Evolutionary conservation across 2,113 vertebrate species (phyloP).

Genomic region (Misgurnus anguillicaudatus): DNA sequence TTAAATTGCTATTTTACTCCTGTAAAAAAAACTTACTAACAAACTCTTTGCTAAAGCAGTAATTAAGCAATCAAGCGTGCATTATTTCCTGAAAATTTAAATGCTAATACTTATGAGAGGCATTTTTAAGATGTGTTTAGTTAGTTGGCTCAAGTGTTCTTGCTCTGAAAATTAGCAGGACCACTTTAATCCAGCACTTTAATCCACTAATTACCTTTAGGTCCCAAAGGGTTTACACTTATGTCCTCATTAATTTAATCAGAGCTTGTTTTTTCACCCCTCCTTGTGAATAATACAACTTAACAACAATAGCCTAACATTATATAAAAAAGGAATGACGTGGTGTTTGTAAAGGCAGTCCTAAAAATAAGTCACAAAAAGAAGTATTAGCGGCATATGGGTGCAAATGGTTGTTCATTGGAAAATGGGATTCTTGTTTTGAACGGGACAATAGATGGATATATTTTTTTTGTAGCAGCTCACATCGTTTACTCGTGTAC

Average conservation of each 20-base stretch:
- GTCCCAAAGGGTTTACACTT: constrained; percentile 3
- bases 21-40: constrained; percentile 1
- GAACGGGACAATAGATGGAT: background rate
- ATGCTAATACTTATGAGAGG: background rate
- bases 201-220: constrained; percentile 4
- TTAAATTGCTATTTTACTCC: background rate
- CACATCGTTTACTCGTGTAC: background rate
- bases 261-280: background rate
- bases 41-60: background rate
- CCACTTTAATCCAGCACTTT: constrained; percentile 11
- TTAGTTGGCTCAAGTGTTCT: constrained; percentile 9
- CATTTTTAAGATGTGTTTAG: constrained; percentile 5
- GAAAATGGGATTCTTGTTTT: background rate
- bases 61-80: constrained; percentile 16
- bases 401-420: too few species aligned
- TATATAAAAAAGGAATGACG: background rate
- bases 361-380: constrained; percentile 4
- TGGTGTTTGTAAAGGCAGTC: background rate
- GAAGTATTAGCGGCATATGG: background rate
- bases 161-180: constrained; percentile 1
- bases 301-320: background rate
- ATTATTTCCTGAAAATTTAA: constrained; percentile 14
- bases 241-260: constrained; percentile 4
- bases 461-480: background rate
- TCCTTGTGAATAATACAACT: background rate